Evolutionary conservation across 2,888 invertebrate species (phyloP), one percentile per base, ranked within the genome.

Genomic region (Phytoseiulus persimilis): DNA sequence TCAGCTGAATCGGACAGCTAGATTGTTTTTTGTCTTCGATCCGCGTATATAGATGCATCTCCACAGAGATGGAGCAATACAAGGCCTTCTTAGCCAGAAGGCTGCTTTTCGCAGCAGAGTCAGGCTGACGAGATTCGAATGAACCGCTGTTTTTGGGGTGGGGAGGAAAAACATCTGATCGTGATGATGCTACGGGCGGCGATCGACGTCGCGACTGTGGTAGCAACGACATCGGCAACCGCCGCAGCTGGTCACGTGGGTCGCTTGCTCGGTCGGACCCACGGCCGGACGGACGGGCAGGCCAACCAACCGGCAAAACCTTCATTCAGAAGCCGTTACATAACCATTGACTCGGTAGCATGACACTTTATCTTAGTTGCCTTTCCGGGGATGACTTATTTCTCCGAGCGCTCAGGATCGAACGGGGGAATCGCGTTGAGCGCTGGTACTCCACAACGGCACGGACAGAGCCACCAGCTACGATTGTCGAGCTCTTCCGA

Each of bases 91-190:
- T 23, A 28, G 1, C 65, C 65, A 65, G 65, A 65, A 65, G 18
- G 65, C 9, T 2, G 18, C 39, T 23, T 65, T 65, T 28, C 11
- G 65, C 65, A 46, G 14, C 9, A 6, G 46, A 46, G 14, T 14
- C 9, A 46, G 28, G 18, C 28, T 65, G 65, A 65, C 28, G 65
- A 14, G 65, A 65, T 65, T 65, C 65, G 65, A 65, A 65, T 65
- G 65, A 65, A 65, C 23, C 18, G 65, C 65, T 65, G 65, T 23
- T 3, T 65, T 65, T 65, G 65, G 65, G 65, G 65, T 65, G 65
- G 65, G 65, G 65, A 65, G 65, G 65, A 65, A 65, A 65, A 65
- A 65, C 65, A 65, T 65, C 65, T 65, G 65, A 65, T 65, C 65
- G 65, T 65, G 65, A 65, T 65, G 65, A 65, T 65, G 18, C 65